phyloP scores from a whole-genome alignment of 2,888 invertebrate species.

The Drosophila conformis region DNA sequence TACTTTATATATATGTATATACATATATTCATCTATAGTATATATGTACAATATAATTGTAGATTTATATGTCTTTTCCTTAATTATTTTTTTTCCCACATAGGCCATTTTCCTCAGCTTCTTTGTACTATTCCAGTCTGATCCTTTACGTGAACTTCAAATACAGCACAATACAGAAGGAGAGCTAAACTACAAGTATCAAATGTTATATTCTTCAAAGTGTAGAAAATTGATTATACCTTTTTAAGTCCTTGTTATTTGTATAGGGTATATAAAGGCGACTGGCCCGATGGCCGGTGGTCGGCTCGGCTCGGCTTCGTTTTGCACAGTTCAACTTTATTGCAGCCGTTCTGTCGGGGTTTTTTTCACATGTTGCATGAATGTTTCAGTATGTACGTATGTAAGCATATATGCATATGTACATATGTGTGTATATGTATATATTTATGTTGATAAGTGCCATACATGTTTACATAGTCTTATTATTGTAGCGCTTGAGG shows the following conservation, averaged over 20 bases:
- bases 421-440: conserved; percentile 5
- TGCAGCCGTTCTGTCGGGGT: conserved; percentile 28
- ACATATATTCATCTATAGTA: no score
- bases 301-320: conserved; percentile 11
- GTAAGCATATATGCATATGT: conserved; percentile 4
- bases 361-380: conserved; percentile 20
- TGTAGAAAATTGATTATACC: not conserved
- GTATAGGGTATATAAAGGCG: conserved; percentile 26
- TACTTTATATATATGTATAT: not conserved
- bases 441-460: conserved; percentile 4
- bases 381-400: not conserved
- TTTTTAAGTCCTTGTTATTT: not conserved
- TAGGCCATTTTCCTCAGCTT: not conserved
- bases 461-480: conserved; percentile 26
- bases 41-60: not conserved
- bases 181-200: not conserved
- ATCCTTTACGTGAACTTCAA: not conserved
- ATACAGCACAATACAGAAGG: not conserved
- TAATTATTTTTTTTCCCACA: not conserved
- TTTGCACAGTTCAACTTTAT: conserved; percentile 10
- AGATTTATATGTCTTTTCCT: not conserved
- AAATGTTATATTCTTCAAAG: not conserved
- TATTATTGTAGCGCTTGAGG: conserved; percentile 33
- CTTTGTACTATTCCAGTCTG: not conserved
- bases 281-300: conserved; percentile 12